Base-by-base conservation (phyloP, 1,140 invertebrate genomes). In the Bombus waltoni region DNA sequence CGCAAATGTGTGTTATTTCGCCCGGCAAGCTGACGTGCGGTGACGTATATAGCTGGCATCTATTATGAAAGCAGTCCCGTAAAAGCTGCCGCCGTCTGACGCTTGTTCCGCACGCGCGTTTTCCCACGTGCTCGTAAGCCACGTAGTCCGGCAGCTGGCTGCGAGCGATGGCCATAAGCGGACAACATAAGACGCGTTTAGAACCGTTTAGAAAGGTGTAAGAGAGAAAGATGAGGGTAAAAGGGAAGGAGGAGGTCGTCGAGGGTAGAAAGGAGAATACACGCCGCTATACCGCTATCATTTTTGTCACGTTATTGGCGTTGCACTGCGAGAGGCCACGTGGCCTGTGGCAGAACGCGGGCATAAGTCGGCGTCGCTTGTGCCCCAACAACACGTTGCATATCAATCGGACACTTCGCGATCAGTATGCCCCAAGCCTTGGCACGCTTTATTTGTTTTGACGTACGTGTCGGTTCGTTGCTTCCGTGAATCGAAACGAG, bases 1-100 rank as follows among this genome's bases (percentile, higher is more conserved):
- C 91, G 74, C 91, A 92, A 94, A 93, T 94, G 91, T 93, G 89
- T 94, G 93, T 94, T 94, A 94, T 94, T 94, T 94, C 90, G 93
- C 89, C 81, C 66, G 85, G 89, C 92, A 91, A 86, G 86, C 87
- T 86, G 85, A 86, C 85, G 90, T 86, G 85, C 76, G 75, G 83
- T 82, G 89, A 86, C 86, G 81, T 80, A 86, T 83, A 81, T 87
- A 78, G 77, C 89, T 88, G 82, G 86, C 92, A 93, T 94, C 92
- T 91, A 94, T 94, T 94, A 94, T 94, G 89, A 92, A 93, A 89
- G 91, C 87, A 62, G 85, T 80, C 84, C 92, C 70, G 86, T 86
- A 88, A 89, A 91, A 89, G 85, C 92, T 89, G 87, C 78, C 87
- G 83, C 87, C 87, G 87, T 65, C 53, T 70, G 86, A 90, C 89